Evolutionary conservation across 2,888 invertebrate genomes (phyloP), one percentile per base, ranked within the genome.

Genomic region (Tenthredo mesomela): DNA sequence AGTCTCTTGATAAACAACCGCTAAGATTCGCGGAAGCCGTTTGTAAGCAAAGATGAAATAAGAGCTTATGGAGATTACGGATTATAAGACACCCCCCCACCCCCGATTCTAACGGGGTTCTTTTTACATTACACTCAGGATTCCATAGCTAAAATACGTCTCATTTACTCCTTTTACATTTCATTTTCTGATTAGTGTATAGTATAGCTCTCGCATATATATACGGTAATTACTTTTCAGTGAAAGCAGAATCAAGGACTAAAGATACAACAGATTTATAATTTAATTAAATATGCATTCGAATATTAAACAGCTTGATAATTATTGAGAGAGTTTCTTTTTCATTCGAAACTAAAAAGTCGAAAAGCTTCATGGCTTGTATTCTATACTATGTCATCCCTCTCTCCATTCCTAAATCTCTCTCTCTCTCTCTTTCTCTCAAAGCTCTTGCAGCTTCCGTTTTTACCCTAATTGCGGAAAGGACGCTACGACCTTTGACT

Each of bases 401-500:
- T 67, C 33, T 61, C 61, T 25, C 25, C 1, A 54, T 29, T 29
- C 1, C 25, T 61, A 9, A 25, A 61, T 25, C 1, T n/a, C 77
- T 50, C 77, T 77, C 47, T 47, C 47, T 3, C 3, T n/a, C 75
- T 29, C 29, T 15, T 33, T 29, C 50, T 75, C 75, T 18, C 75
- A 77, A n/a, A 33, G n/a, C 50, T 25, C 75, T 47, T 15, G 25
- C 25, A 21, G 40, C 78, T 80, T 80, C 78, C 78, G 78, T 80
- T 80, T 80, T 61, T 61, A 80, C 78, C 78, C 78, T 80, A 80
- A 80, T 80, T 80, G 78, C 78, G 78, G 78, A 80, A 80, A 80
- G 78, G 78, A 80, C 78, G 78, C 21, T 47, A 58, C 61, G 61
- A 80, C 78, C 78, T 80, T 61, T 61, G 78, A 80, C 78, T 80